phyloP scores from a whole-genome alignment of 2,888 invertebrate genomes.

The Ypsolopha scabrella region DNA sequence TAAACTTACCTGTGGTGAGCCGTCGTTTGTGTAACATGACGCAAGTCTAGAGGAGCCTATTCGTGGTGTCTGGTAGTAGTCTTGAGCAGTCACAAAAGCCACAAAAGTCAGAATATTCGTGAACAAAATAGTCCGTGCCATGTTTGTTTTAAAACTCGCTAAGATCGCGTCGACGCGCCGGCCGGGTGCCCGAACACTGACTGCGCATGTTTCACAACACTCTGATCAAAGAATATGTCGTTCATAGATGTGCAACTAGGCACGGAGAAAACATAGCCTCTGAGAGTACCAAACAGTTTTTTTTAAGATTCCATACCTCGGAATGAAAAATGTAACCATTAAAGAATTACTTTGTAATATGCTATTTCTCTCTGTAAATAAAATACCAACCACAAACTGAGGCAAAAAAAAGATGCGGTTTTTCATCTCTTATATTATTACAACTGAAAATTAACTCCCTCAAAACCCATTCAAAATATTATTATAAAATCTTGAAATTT shows the following conservation, averaged over 20 bases:
- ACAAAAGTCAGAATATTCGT: constrained; percentile 36
- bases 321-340: too few relatives aligned
- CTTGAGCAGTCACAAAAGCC: constrained; percentile 35
- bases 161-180: constrained; percentile 35
- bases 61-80: constrained; percentile 42
- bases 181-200: constrained; percentile 54
- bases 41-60: constrained; percentile 48
- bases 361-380: too few relatives aligned
- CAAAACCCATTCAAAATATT: too few relatives aligned
- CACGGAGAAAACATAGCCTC: not conserved
- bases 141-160: constrained; percentile 36
- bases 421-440: too few relatives aligned
- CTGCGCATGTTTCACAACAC: constrained; percentile 52
- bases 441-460: too few relatives aligned
- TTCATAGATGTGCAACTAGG: not conserved
- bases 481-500: too few relatives aligned
- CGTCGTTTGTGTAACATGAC: constrained; percentile 51
- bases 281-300: constrained; percentile 1
- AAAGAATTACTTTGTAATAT: too few relatives aligned
- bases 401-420: too few relatives aligned
- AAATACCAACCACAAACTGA: too few relatives aligned
- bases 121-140: constrained; percentile 38
- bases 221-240: constrained; percentile 32
- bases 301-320: too few relatives aligned
- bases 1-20: constrained; percentile 50